phyloP scores from a whole-genome alignment of 1,140 invertebrate species.

The Drosophila ohnishii region DNA sequence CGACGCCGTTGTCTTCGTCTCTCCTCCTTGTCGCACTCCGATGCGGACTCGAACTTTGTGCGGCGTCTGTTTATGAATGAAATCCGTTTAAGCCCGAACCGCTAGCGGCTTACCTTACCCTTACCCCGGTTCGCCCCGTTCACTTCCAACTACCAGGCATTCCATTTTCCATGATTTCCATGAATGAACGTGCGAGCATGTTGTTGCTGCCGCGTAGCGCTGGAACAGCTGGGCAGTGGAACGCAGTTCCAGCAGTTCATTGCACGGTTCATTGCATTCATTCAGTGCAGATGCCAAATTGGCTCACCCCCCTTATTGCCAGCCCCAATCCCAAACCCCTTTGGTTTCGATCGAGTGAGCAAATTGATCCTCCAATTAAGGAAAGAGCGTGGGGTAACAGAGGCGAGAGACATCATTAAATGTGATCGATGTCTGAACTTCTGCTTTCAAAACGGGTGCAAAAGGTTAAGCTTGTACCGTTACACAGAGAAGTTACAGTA shows the following conservation, averaged over 20 bases:
- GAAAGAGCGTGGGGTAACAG: slow-evolving; percentile 12
- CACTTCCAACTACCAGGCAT: neutral
- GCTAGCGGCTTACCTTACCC: slow-evolving; percentile 33
- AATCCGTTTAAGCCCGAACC: slow-evolving; percentile 45
- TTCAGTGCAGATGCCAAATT: slow-evolving; percentile 38
- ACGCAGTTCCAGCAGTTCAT: slow-evolving; percentile 1
- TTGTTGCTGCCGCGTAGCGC: neutral
- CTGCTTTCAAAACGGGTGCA: slow-evolving; percentile 38
- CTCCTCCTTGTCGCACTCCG: neutral
- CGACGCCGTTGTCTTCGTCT: slow-evolving; percentile 3
- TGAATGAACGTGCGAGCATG: slow-evolving; percentile 36
- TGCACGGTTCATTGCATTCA: slow-evolving; percentile 37
- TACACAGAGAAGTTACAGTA: slow-evolving; percentile 3
- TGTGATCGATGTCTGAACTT: slow-evolving; percentile 34
- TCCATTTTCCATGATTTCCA: slow-evolving; percentile 26
- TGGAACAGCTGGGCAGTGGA: slow-evolving; percentile 18
- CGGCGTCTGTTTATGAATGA: slow-evolving; percentile 58
- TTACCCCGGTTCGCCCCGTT: neutral
- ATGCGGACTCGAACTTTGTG: slow-evolving; percentile 49
- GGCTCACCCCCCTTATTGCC: slow-evolving; percentile 3
- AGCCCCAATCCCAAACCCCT: slow-evolving; percentile 20
- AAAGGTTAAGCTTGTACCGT: slow-evolving; percentile 28
- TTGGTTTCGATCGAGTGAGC: slow-evolving; percentile 40
- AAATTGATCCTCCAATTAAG: slow-evolving; percentile 56
- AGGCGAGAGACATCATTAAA: slow-evolving; percentile 14